phyloP scores from a whole-genome alignment of 2,888 invertebrate genomes.

The Drosophila ezoana region DNA sequence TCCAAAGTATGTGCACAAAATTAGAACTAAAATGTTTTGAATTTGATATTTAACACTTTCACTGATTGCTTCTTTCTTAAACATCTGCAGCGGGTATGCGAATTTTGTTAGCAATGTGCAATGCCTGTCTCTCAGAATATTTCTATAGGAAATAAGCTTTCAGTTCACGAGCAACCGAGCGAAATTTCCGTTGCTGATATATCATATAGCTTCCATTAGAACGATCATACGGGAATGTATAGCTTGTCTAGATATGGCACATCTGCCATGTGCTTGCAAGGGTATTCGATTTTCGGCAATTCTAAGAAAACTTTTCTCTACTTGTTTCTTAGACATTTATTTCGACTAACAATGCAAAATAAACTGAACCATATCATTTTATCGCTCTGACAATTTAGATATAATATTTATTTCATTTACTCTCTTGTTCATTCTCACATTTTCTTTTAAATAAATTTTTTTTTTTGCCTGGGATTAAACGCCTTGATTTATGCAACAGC shows the following conservation, averaged over 20 bases:
- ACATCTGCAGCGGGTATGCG: not conserved
- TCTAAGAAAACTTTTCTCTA: not conserved
- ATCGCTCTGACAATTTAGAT: slow-evolving; percentile 5
- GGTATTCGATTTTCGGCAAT: not conserved
- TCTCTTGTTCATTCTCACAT: slow-evolving; percentile 3
- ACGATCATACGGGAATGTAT: no score
- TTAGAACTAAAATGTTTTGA: not conserved
- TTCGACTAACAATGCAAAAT: not conserved
- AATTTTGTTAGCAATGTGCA: not conserved
- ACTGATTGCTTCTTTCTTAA: slow-evolving; percentile 2
- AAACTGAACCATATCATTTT: not conserved
- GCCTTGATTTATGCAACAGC: slow-evolving; percentile 39
- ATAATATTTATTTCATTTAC: slow-evolving; percentile 5
- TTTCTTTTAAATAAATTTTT: slow-evolving; percentile 5
- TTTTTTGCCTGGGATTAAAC: slow-evolving; percentile 14
- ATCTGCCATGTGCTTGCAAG: not conserved
- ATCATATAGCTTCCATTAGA: no score
- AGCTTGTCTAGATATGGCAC: no score
- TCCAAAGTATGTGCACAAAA: no score
- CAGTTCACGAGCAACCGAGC: no score
- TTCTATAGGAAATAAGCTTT: not conserved
- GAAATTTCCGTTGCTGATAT: no score
- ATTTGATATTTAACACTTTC: slow-evolving; percentile 5
- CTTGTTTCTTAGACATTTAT: not conserved
- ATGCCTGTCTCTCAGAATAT: not conserved